A percentile compares a stretch with the other conserved stretches of the same genome.
phyloP scores from a whole-genome alignment of 2,797 vertebrate species.

The Characodon lateralis region DNA sequence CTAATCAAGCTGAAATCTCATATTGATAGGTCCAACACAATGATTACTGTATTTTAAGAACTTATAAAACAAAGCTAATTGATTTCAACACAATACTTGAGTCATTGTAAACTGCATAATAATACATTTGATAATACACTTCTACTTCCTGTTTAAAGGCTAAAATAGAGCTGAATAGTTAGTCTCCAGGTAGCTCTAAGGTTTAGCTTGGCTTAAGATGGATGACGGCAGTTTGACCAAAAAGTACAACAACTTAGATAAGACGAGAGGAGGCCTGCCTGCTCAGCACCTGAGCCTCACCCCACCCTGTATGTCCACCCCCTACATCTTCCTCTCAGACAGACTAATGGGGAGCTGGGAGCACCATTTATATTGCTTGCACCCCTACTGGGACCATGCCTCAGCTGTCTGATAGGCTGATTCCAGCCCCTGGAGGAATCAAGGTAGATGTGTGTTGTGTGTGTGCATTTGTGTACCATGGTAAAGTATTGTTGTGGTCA shows the following conservation, averaged over 20 bases:
- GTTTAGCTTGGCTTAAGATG: conserved; percentile 54
- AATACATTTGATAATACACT: neutral
- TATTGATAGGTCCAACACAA: conserved; percentile 24
- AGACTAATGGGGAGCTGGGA: conserved; percentile 66
- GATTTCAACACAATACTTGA: conserved; percentile 31
- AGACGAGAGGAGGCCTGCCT: conserved; percentile 46
- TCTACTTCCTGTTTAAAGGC: conserved; percentile 7
- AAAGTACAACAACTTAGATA: conserved; percentile 59
- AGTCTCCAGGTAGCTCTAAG: conserved; percentile 49
- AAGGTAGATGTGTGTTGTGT: conserved; percentile 28
- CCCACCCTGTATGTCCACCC: conserved; percentile 49
- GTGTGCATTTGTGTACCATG: conserved; percentile 8
- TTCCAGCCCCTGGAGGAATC: conserved; percentile 36
- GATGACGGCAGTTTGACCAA: conserved; percentile 47
- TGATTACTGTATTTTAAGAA: conserved; percentile 23
- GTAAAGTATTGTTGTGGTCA: neutral
- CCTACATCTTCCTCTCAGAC: conserved; percentile 61
- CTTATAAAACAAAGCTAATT: conserved; percentile 14
- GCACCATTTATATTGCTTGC: conserved; percentile 61
- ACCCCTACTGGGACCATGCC: conserved; percentile 52
- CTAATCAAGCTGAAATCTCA: conserved; percentile 35
- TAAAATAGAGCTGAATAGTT: conserved; percentile 46
- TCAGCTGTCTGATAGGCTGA: conserved; percentile 52
- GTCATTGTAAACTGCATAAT: conserved; percentile 1
- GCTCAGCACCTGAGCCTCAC: conserved; percentile 68